Evolutionary conservation across 2,888 invertebrate species (phyloP).

Genomic region (Hemicrepidius hirtus): DNA sequence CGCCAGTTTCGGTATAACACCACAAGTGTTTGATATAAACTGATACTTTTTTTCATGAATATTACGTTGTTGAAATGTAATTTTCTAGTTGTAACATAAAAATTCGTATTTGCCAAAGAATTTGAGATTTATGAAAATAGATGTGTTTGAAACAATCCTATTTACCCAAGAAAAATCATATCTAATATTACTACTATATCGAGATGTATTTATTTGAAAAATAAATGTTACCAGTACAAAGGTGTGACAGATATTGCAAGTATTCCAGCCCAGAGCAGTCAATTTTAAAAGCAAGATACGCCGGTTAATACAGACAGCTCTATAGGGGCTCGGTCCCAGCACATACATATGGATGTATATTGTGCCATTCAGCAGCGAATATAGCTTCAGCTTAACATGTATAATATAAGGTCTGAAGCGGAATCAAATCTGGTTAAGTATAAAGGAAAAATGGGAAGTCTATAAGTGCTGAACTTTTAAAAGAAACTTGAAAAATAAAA

Average conservation of each 20-base stretch:
- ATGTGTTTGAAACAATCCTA: too few relatives aligned
- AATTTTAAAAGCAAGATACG: slow-evolving; percentile 40
- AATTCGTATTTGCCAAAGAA: too few relatives aligned
- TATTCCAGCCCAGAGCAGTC: slow-evolving; percentile 37
- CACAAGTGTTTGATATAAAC: slow-evolving; percentile 28
- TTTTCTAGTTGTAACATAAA: neutral
- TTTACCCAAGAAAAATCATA: neutral
- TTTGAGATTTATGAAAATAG: too few relatives aligned
- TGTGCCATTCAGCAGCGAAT: slow-evolving; percentile 41
- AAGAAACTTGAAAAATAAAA: slow-evolving; percentile 9
- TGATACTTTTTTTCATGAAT: neutral
- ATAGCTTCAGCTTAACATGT: slow-evolving; percentile 44
- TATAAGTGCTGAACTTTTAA: slow-evolving; percentile 31
- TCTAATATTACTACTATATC: neutral
- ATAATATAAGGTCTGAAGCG: slow-evolving; percentile 39
- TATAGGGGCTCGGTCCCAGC: slow-evolving; percentile 36
- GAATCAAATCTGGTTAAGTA: slow-evolving; percentile 42
- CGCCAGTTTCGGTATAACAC: slow-evolving; percentile 1
- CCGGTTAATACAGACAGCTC: slow-evolving; percentile 40
- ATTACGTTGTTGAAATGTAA: neutral
- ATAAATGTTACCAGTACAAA: slow-evolving; percentile 31
- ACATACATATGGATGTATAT: slow-evolving; percentile 48
- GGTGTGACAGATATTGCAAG: slow-evolving; percentile 42
- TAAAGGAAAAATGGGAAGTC: slow-evolving; percentile 46
- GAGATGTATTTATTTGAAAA: slow-evolving; percentile 14